Evolutionary conservation across 2,113 vertebrate species (phyloP).

Genomic region (Tautogolabrus adspersus): DNA sequence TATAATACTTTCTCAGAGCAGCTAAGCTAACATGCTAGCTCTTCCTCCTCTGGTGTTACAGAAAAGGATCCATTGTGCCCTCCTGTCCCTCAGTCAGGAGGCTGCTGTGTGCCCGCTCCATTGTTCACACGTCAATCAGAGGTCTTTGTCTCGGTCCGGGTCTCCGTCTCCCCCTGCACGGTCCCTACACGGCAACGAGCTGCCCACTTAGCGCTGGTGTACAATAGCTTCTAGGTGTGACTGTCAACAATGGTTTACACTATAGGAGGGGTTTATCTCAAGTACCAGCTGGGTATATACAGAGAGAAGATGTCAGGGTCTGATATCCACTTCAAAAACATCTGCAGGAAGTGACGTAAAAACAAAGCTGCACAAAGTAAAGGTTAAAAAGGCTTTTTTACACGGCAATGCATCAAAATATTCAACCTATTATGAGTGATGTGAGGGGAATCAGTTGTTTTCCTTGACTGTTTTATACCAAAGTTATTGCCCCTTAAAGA

Average conservation of each 20-base stretch:
- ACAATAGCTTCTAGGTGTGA: conserved; percentile 29
- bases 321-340: neutral
- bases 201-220: conserved; percentile 50
- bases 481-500: too few species aligned
- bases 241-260: conserved; percentile 16
- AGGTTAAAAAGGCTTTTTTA: neutral
- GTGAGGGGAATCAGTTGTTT: too few species aligned
- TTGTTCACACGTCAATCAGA: conserved; percentile 70
- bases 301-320: neutral
- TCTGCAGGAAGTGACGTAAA: neutral
- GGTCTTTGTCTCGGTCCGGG: conserved; percentile 65
- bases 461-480: too few species aligned
- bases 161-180: conserved; percentile 34
- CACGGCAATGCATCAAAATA: neutral
- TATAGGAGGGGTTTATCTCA: neutral
- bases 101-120: conserved; percentile 74
- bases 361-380: neutral
- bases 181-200: conserved; percentile 29
- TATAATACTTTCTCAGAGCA: neutral
- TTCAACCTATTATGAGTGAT: neutral
- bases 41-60: conserved; percentile 19
- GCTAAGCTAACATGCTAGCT: conserved; percentile 28
- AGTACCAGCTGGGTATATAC: conserved; percentile 3
- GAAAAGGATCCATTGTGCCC: conserved; percentile 68
- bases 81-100: conserved; percentile 47